Evolutionary conservation across 2,888 invertebrate species (phyloP), one percentile per base, ranked within the genome.

Genomic region (Camponotus fellah): DNA sequence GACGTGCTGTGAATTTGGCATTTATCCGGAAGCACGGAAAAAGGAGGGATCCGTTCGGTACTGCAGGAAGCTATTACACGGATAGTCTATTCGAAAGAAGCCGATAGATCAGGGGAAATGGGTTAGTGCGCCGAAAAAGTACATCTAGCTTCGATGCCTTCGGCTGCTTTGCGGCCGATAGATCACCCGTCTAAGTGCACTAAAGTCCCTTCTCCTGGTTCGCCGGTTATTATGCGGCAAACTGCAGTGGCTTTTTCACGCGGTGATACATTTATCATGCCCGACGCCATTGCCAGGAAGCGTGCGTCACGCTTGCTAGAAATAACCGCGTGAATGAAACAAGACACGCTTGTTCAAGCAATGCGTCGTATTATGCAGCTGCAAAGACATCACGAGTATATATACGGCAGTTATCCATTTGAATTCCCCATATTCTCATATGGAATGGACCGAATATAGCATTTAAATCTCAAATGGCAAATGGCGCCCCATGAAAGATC

Each of bases 171-270:
- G 83, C 82, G 87, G 87, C 90, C 91, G 90, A 92, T 92, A 92
- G 92, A 92, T 92, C 92, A 91, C 91, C 87, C 86, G 82, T 88
- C 86, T 91, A 92, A 92, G 92, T 91, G 90, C 91, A 90, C 91
- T 92, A 93, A 93, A 92, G 93, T 93, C 91, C 88, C 92, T 89
- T 89, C 84, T 87, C 81, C 86, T 84, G 46, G 87, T 85, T 86
- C 86, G 83, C 74, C 69, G 86, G 88, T 91, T 91, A 92, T 91
- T 90, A 91, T 91, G 89, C 91, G 86, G 89, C 85, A 87, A 88
- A 89, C 87, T 90, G 90, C 89, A 76, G 81, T 71, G 75, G 75
- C 72, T 86, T 89, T 88, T 86, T 86, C 85, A 53, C 58, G 69
- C 34, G 9, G 71, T 34, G 72, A 83, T 82, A 86, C 90, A 90